Base-by-base conservation (phyloP, 2,888 invertebrate genomes). In the Eupithecia exiguata region DNA sequence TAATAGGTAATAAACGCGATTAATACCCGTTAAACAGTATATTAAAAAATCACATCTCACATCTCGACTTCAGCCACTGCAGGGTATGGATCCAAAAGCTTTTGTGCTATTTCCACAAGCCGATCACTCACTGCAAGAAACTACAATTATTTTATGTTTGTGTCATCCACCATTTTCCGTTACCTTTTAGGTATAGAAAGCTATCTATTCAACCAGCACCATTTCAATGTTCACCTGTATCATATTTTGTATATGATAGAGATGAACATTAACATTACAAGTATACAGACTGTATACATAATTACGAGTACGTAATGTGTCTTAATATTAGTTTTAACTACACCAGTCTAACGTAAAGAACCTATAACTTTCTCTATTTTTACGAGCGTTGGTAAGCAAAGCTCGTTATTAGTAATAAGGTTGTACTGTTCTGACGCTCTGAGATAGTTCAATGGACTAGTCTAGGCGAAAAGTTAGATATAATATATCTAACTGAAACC, bases 351-450 rank as follows among this genome's bases (percentile, higher is more conserved):
- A 58, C 1, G 12, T 25, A 58, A 14, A 25, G 14, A 21, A 58
- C 58, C 58, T 58, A 25, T 25, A 25, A 58, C 25, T 58, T 58
- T 58, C 53, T 53, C 53, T 53, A 53, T 53, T 53, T 49, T 53
- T 53, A 53, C 53, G 53, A 53, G 53, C 53, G 10, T 9, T 21
- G n/a, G 49, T 49, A 21, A 53, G 21, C 21, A 21, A 21, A 53
- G 12, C 12, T 53, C 10, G 49, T 53, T 53, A 53, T 53, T 10
- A 53, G 5, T 25, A 25, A 25, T 12, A 21, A 25, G 21, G 53
- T 53, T 12, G 10, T 21, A 53, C 21, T 25, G 53, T 53, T 18
- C 53, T 10, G 10, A 53, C 12, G 53, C 25, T 18, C 53, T 10
- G 10, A 53, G 53, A 10, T n/a, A 53, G 53, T 53, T n/a, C 9